Evolutionary conservation across 1,140 invertebrate species (phyloP).

Genomic region (Macrobrachium nipponense): DNA sequence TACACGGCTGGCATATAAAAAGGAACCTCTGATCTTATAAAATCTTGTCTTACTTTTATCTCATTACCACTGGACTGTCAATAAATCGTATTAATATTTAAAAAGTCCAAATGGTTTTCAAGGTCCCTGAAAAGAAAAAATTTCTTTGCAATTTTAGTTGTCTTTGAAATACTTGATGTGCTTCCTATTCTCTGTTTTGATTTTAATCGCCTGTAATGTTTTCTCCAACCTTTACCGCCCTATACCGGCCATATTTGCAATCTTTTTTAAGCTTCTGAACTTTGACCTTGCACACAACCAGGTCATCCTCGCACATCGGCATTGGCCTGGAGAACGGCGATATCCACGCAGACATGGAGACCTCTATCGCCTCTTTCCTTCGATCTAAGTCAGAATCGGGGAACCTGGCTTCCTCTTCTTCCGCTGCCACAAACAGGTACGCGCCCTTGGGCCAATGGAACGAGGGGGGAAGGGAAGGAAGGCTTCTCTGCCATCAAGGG

Average conservation of each 20-base stretch:
- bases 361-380: slow-evolving; percentile 31
- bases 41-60: no score
- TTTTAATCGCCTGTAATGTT: no score
- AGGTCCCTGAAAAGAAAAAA: no score
- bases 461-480: not conserved
- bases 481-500: no score
- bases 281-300: not conserved
- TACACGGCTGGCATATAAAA: no score
- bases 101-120: no score
- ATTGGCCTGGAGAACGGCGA: slow-evolving; percentile 20
- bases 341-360: slow-evolving; percentile 11
- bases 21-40: no score
- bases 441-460: not conserved
- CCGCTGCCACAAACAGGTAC: not conserved
- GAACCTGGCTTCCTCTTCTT: not conserved
- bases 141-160: no score
- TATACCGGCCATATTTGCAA: not conserved
- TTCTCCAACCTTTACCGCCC: not conserved
- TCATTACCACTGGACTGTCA: no score
- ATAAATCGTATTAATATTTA: no score
- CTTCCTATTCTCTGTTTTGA: no score
- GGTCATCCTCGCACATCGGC: slow-evolving; percentile 32
- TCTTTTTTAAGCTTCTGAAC: not conserved
- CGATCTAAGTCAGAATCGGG: slow-evolving; percentile 26
- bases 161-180: no score